phyloP scores from a whole-genome alignment of 2,888 invertebrate species.

The Nomada goodeniana region DNA sequence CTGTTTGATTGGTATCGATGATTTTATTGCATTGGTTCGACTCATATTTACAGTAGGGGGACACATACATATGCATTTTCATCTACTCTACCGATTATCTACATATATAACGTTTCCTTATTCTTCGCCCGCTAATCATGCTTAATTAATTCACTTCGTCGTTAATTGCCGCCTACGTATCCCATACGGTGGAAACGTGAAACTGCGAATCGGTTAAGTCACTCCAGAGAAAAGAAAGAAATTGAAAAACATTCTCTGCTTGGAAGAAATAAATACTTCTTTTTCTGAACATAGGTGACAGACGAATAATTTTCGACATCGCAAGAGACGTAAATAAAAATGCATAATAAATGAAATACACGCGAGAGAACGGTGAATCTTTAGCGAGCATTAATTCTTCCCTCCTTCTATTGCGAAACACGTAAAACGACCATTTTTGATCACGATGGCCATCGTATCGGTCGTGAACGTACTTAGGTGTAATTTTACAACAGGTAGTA shows the following conservation, averaged over 20 bases:
- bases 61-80: conserved; percentile 82
- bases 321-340: conserved; percentile 65
- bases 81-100: conserved; percentile 81
- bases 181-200: conserved; percentile 53
- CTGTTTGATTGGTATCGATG: conserved; percentile 67
- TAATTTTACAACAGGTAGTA: conserved; percentile 65
- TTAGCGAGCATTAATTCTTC: conserved; percentile 21
- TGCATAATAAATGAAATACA: conserved; percentile 60
- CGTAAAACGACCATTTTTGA: conserved; percentile 46
- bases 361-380: conserved; percentile 45
- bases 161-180: conserved; percentile 62
- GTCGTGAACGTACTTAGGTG: conserved; percentile 65
- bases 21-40: conserved; percentile 83
- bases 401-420: conserved; percentile 62
- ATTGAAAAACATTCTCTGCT: not conserved
- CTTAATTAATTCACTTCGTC: conserved; percentile 65
- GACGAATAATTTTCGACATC: conserved; percentile 29
- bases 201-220: conserved; percentile 25
- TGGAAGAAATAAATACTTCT: not conserved
- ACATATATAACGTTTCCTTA: conserved; percentile 78
- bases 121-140: conserved; percentile 59
- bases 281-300: too few species aligned
- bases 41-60: conserved; percentile 82
- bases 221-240: not conserved
- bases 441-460: conserved; percentile 43